Evolutionary conservation across 1,140 invertebrate species (phyloP).

Genomic region (Nymphalis io): DNA sequence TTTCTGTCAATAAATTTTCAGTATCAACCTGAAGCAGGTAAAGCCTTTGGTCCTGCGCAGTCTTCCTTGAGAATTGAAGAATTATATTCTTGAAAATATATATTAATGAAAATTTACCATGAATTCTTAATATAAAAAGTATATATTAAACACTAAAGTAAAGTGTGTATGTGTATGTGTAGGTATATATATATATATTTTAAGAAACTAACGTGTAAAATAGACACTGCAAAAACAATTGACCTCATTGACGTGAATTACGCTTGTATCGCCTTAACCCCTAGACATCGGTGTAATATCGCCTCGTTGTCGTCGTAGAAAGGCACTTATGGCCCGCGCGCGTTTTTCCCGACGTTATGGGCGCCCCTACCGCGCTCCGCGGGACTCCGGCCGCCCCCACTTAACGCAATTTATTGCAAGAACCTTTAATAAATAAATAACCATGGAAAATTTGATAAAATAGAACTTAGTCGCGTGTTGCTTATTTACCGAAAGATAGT

Average conservation of each 20-base stretch:
- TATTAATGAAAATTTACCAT: no score
- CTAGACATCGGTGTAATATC: slow-evolving; percentile 58
- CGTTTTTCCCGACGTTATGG: slow-evolving; percentile 74
- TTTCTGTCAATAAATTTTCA: no score
- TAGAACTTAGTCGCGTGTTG: slow-evolving; percentile 50
- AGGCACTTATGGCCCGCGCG: slow-evolving; percentile 71
- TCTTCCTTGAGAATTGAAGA: no score
- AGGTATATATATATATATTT: background rate
- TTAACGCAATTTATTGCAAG: slow-evolving; percentile 77
- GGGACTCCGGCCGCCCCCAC: slow-evolving; percentile 71
- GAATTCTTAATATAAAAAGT: no score
- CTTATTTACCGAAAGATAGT: background rate
- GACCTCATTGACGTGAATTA: slow-evolving; percentile 47
- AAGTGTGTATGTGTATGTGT: no score
- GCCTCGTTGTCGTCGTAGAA: slow-evolving; percentile 60
- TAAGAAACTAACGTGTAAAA: slow-evolving; percentile 15
- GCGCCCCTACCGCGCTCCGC: slow-evolving; percentile 64
- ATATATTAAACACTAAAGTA: no score
- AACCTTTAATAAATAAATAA: slow-evolving; percentile 79
- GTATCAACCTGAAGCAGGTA: no score
- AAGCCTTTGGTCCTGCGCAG: no score
- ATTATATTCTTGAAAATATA: no score
- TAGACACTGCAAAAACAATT: slow-evolving; percentile 38
- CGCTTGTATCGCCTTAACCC: slow-evolving; percentile 47
- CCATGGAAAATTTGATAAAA: slow-evolving; percentile 77